These are phyloP conservation scores for Philantomba maxwellii DNA, from an alignment of 2,113 vertebrate species.

Conservation along the genomic window DNA sequence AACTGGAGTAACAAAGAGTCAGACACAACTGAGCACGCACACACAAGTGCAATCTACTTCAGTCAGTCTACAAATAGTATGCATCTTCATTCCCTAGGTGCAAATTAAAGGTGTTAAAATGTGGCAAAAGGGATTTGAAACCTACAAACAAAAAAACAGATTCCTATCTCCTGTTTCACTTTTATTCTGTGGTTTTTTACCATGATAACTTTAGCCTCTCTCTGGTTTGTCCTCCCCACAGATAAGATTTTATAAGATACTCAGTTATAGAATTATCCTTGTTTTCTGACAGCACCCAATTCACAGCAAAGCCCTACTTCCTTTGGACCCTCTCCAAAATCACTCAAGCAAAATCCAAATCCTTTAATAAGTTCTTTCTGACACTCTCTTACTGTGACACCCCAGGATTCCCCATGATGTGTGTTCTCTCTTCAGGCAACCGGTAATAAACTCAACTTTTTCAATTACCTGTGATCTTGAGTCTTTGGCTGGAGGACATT, in stretches of 20 bases:
- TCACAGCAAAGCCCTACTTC: neutral
- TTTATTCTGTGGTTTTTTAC: neutral
- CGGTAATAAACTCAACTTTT: neutral
- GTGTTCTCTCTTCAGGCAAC: neutral
- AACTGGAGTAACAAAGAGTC: neutral
- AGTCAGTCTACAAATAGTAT: neutral
- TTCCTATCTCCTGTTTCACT: neutral
- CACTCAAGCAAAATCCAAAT: neutral
- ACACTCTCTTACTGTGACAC: neutral
- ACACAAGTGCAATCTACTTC: neutral
- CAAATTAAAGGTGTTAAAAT: neutral
- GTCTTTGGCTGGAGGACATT: neutral
- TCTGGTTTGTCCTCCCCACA: neutral
- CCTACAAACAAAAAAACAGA: neutral
- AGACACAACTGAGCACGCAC: neutral
- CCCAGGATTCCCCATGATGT: neutral
- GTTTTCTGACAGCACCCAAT: neutral
- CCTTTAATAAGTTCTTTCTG: neutral
- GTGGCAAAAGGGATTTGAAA: neutral
- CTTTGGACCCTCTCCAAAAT: neutral
- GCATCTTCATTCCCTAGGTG: neutral
- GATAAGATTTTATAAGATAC: neutral
- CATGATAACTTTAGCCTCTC: neutral
- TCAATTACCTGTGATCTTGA: neutral
- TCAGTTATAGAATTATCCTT: neutral